Evolutionary conservation across 2,888 invertebrate species (phyloP), one percentile per base, ranked within the genome.

Genomic region (Cephus pulcher): DNA sequence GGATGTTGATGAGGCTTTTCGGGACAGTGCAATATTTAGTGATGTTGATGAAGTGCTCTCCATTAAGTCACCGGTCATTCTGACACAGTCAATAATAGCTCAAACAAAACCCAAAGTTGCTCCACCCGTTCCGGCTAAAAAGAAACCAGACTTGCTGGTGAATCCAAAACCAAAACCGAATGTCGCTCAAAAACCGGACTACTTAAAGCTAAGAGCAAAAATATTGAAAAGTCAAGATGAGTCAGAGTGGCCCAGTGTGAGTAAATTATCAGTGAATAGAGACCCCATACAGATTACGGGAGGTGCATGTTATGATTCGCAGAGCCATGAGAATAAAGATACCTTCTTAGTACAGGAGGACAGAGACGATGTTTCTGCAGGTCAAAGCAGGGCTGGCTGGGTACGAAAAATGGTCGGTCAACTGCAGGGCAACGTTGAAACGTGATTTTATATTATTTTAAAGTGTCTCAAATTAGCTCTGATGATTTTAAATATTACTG

Each of bases 11-110:
- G 95, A 95, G 83, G 93, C 94, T 1, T 96, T 96, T 87, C 94
- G 97, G 86, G 97, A 97, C 90, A 96, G 96, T 76, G 96, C 97
- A 82, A 95, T 97, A 85, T 97, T 96, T 90, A 96, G 96, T 82
- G 97, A 97, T 86, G 94, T 93, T 81, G 95, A 95, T 80, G 95
- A 95, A 4, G 79, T 85, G 1, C 78, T 86, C 4, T 81, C 84
- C 12, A 75, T 76, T n/a, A 76, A 80, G 76, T 80, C 82, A 4
- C 77, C 69, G 70, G 69, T 34, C 35, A 73, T 37, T 33, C 9
- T 32, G 40, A 73, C 69, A 32, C 71, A 33, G 32, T 33, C 71
- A 71, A 71, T 32, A 15, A 34, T 32, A 32, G 12, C 71, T 34
- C 71, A 32, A 33, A 33, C 56, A 0, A 78, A 80, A 73, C 30